These are phyloP conservation scores for Diarsia dahlii DNA, from an alignment of 2,888 invertebrate genomes.

Conservation along the genomic window DNA sequence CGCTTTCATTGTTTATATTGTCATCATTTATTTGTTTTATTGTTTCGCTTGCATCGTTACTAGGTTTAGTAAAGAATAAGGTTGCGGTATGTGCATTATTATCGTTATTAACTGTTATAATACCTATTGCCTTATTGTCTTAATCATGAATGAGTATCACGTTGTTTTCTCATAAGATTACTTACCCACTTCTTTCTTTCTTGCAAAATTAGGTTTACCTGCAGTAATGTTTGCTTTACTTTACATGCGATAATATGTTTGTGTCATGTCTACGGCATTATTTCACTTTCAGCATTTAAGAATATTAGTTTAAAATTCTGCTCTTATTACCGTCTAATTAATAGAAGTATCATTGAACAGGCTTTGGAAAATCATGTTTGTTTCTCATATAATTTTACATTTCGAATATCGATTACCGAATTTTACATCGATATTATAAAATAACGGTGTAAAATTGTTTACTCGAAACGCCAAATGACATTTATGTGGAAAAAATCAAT, in stretches of 20 bases:
- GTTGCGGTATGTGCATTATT: background rate
- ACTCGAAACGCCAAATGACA: too few species aligned
- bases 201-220: background rate
- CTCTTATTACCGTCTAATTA: background rate
- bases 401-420: too few species aligned
- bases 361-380: too few species aligned
- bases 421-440: too few species aligned
- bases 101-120: background rate
- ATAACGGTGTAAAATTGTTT: too few species aligned
- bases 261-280: background rate
- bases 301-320: background rate
- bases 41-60: conserved; percentile 27
- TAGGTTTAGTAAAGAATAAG: background rate
- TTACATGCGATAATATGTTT: too few species aligned
- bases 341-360: too few species aligned
- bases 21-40: conserved; percentile 39
- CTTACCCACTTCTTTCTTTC: too few species aligned
- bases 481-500: too few species aligned
- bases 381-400: too few species aligned
- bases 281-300: background rate
- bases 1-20: conserved; percentile 25
- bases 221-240: background rate
- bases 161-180: background rate
- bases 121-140: background rate
- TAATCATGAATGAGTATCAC: background rate